Conservation (phyloP, 2,113 vertebrate species). For the Podiceps cristatus region DNA sequence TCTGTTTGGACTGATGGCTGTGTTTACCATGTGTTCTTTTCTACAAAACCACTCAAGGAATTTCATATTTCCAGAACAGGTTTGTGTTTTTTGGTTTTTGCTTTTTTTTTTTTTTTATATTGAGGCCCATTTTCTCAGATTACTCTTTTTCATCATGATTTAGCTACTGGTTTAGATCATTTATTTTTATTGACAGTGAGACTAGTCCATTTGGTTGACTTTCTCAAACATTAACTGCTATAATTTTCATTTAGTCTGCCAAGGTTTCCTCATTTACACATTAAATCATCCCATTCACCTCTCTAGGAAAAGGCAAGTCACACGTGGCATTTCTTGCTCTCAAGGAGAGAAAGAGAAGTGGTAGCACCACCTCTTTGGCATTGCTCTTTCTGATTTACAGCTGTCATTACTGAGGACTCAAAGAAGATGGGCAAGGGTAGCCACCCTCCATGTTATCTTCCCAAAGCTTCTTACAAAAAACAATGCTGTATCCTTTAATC, state of each 20-base stretch:
- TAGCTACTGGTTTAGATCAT: neutral
- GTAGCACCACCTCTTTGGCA: neutral
- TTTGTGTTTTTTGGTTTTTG: neutral
- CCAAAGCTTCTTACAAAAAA: neutral
- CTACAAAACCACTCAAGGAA: neutral
- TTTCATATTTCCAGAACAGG: neutral
- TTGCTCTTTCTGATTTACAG: neutral
- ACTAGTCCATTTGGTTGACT: slow-evolving; percentile 1
- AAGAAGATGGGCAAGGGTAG: neutral
- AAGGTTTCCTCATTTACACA: neutral
- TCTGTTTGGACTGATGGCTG: neutral
- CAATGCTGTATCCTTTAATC: neutral
- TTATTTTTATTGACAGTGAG: slow-evolving; percentile 43
- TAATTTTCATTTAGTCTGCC: neutral
- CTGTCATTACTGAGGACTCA: neutral
- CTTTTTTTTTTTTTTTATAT: neutral
- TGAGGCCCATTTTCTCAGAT: neutral
- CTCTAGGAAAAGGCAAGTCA: neutral
- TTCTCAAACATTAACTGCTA: slow-evolving; percentile 21
- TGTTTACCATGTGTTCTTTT: neutral
- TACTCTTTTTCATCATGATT: neutral
- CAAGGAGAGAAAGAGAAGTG: neutral
- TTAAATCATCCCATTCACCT: neutral
- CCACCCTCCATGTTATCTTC: neutral
- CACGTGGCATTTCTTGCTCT: neutral